These are phyloP conservation scores for Tuta absoluta DNA, from an alignment of 2,888 invertebrate species.

Conservation along the genomic window DNA sequence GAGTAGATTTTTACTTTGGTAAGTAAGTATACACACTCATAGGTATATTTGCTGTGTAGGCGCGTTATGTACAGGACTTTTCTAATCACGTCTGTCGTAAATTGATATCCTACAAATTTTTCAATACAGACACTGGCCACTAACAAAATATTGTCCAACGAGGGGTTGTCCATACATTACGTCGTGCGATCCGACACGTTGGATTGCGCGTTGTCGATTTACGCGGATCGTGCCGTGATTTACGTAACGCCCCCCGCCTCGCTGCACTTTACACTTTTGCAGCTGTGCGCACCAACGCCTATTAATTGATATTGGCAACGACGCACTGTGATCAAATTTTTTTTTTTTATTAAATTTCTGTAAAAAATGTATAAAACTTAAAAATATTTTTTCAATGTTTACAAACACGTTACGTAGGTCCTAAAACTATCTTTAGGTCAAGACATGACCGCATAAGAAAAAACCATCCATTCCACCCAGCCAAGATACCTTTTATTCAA, in stretches of 20 bases:
- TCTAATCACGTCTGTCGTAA: not conserved
- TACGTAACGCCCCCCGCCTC: slow-evolving; percentile 73
- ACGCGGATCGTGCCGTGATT: slow-evolving; percentile 68
- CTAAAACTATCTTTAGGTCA: too few relatives aligned
- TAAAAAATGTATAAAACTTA: not conserved
- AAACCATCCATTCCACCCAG: too few relatives aligned
- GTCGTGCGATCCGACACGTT: slow-evolving; percentile 27
- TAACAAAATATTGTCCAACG: slow-evolving; percentile 11
- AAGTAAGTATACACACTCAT: too few relatives aligned
- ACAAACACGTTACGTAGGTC: too few relatives aligned
- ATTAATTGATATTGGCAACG: slow-evolving; percentile 75
- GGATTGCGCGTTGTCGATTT: slow-evolving; percentile 68
- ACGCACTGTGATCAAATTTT: slow-evolving; percentile 36
- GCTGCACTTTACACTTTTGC: slow-evolving; percentile 79
- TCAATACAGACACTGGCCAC: not conserved
- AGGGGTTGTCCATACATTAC: slow-evolving; percentile 8
- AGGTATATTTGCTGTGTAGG: too few relatives aligned
- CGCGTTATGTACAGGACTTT: not conserved
- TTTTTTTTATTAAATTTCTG: not conserved
- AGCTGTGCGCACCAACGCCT: slow-evolving; percentile 70
- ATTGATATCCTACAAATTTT: not conserved
- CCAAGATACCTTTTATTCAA: too few relatives aligned
- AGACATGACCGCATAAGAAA: too few relatives aligned
- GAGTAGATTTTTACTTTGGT: too few relatives aligned
- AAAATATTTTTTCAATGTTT: not conserved